phyloP scores from a whole-genome alignment of 2,888 invertebrate genomes.

The Drosophila cognata region DNA sequence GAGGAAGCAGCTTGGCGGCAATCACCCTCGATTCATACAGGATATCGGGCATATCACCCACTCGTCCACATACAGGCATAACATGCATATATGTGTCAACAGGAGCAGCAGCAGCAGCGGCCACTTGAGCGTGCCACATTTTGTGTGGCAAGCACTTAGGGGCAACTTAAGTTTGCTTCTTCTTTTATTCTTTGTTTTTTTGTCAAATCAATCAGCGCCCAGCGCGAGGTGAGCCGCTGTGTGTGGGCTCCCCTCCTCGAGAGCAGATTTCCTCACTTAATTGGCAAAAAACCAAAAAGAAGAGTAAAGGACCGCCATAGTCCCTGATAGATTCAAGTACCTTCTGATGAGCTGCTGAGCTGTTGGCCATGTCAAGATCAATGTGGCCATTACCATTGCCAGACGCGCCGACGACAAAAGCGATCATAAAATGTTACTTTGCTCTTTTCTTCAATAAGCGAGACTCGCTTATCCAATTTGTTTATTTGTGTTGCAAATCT shows the following conservation, averaged over 20 bases:
- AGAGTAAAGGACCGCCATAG: constrained; percentile 4
- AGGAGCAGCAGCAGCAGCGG: constrained; percentile 16
- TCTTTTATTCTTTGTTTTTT: constrained; percentile 19
- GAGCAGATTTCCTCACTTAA: constrained; percentile 68
- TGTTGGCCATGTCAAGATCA: constrained; percentile 25
- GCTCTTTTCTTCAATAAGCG: constrained; percentile 3
- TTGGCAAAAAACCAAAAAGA: constrained; percentile 47
- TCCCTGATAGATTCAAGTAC: constrained; percentile 63
- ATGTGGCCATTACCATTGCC: constrained; percentile 28
- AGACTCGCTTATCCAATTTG: constrained; percentile 33
- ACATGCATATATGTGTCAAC: constrained; percentile 68
- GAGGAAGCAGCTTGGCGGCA: constrained; percentile 70
- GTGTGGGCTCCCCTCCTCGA: constrained; percentile 60
- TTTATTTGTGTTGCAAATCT: constrained; percentile 77
- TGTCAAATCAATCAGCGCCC: constrained; percentile 69
- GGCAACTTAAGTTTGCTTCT: constrained; percentile 60
- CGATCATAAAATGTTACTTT: constrained; percentile 24
- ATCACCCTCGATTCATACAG: constrained; percentile 56
- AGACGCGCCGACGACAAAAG: constrained; percentile 52
- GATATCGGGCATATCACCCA: constrained; percentile 60
- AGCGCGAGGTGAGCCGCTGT: constrained; percentile 18
- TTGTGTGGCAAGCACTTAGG: constrained; percentile 55
- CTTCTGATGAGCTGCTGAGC: background rate
- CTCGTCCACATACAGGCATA: constrained; percentile 14
- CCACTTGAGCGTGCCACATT: constrained; percentile 66